These are phyloP conservation scores for Leptinotarsa haldemani DNA, from an alignment of 2,888 invertebrate species.

Conservation along the genomic window DNA sequence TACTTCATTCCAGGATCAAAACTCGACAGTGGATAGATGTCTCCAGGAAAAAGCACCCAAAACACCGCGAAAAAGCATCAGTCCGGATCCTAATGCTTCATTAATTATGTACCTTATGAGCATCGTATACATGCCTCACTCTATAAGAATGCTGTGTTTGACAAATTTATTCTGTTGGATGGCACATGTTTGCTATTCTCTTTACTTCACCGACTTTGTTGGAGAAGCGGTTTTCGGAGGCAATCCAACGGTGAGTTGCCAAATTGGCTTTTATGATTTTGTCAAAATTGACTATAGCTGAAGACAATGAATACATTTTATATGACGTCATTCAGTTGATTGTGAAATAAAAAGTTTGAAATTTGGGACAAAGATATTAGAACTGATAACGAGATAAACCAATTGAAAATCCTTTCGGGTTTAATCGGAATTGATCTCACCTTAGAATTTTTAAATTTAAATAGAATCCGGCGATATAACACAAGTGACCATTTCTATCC, in stretches of 20 bases:
- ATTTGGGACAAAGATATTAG: too few relatives aligned
- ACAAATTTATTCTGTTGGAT: slow-evolving; percentile 98
- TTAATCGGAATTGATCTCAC: too few relatives aligned
- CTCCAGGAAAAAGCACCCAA: neutral
- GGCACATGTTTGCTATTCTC: slow-evolving; percentile 96
- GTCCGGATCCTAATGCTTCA: slow-evolving; percentile 65
- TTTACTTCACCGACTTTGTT: slow-evolving; percentile 97
- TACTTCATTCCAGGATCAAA: slow-evolving; percentile 6
- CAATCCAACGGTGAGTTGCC: slow-evolving; percentile 75
- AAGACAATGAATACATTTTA: neutral
- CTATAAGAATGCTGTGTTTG: slow-evolving; percentile 86
- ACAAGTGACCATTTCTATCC: too few relatives aligned
- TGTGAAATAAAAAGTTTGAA: too few relatives aligned
- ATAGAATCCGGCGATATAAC: too few relatives aligned
- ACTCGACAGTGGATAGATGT: neutral
- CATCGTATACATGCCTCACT: slow-evolving; percentile 91
- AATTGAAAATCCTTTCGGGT: too few relatives aligned
- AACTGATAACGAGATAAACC: too few relatives aligned
- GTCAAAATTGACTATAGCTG: neutral
- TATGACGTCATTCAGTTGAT: too few relatives aligned
- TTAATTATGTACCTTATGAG: slow-evolving; percentile 86
- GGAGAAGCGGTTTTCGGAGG: slow-evolving; percentile 92
- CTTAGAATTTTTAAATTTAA: too few relatives aligned
- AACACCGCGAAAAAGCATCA: slow-evolving; percentile 52
- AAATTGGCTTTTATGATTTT: neutral